A percentile compares a stretch with the other conserved stretches of the same genome.
These are phyloP conservation scores for Harmothoe impar DNA, from an alignment of 2,888 invertebrate genomes.

Conservation along the genomic window DNA sequence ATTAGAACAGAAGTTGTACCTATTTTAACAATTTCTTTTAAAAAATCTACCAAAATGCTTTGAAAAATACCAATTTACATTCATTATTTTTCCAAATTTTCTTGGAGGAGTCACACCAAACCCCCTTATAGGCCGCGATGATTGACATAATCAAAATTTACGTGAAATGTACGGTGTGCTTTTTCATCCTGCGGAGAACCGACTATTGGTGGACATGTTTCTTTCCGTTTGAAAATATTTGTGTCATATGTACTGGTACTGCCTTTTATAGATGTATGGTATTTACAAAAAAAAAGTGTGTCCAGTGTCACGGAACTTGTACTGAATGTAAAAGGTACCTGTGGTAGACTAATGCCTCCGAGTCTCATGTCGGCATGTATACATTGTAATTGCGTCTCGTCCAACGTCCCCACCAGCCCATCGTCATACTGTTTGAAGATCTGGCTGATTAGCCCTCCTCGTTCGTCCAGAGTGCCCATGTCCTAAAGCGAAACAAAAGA, in stretches of 20 bases:
- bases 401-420: conserved; percentile 74
- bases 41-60: too few relatives aligned
- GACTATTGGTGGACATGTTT: too few relatives aligned
- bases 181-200: too few relatives aligned
- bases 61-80: too few relatives aligned
- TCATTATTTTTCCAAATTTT: too few relatives aligned
- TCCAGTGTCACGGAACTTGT: not conserved
- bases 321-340: conserved; percentile 72
- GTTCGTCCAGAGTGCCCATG: conserved; percentile 26
- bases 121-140: too few relatives aligned
- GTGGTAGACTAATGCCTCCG: conserved; percentile 80
- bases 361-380: conserved; percentile 80
- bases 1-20: too few relatives aligned
- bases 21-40: too few relatives aligned
- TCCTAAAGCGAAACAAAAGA: not conserved
- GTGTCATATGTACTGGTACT: not conserved
- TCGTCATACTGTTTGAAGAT: conserved; percentile 75
- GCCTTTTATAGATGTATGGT: not conserved
- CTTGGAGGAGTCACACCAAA: too few relatives aligned
- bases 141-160: too few relatives aligned
- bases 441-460: conserved; percentile 4
- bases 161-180: too few relatives aligned
- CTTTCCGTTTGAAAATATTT: not conserved
- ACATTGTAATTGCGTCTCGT: conserved; percentile 76
- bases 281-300: not conserved